phyloP scores from a whole-genome alignment of 2,888 invertebrate species.

The Lepidochitona cinerea region DNA sequence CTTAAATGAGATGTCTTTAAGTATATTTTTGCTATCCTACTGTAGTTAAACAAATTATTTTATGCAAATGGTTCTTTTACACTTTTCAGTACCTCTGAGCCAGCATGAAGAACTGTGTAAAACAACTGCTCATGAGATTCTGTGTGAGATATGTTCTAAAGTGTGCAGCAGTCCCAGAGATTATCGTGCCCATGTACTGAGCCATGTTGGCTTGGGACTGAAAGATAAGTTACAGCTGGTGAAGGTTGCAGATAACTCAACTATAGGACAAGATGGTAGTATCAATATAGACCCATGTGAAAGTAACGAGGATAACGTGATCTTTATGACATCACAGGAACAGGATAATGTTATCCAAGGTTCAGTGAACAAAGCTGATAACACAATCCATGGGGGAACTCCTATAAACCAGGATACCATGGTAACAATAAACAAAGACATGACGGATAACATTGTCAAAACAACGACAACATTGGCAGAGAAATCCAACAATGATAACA shows the following conservation, averaged over 20 bases:
- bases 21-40: too few relatives aligned
- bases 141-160: not conserved
- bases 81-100: not conserved
- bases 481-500: too few relatives aligned
- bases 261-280: too few relatives aligned
- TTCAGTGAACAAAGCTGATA: not conserved
- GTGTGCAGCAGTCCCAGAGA: not conserved
- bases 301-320: too few relatives aligned
- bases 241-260: too few relatives aligned
- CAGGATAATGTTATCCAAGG: not conserved
- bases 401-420: not conserved
- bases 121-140: not conserved
- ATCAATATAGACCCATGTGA: not conserved
- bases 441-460: not conserved
- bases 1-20: too few relatives aligned
- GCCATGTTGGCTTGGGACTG: not conserved
- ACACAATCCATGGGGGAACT: not conserved
- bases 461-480: not conserved
- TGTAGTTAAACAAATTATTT: too few relatives aligned
- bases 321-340: not conserved
- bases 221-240: not conserved
- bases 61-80: not conserved
- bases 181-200: not conserved
- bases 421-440: not conserved
- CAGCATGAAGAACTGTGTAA: not conserved